These are phyloP conservation scores for Carettochelys insculpta DNA, from an alignment of 2,113 vertebrate genomes.

Conservation along the genomic window DNA sequence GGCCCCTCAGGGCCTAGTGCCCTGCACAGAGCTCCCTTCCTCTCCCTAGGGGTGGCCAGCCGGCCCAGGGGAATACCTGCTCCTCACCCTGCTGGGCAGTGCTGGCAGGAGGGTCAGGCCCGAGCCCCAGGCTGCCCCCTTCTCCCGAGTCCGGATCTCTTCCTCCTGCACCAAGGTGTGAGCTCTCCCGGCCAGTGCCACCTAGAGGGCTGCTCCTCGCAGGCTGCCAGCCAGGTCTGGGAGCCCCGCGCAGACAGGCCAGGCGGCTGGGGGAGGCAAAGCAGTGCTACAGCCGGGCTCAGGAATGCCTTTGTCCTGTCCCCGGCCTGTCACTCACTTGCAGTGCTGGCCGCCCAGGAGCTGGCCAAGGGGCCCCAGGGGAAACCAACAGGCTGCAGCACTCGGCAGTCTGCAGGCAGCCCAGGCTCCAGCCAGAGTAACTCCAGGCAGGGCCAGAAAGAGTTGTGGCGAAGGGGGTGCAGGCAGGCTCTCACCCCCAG, in stretches of 20 bases:
- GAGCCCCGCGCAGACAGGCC: background rate
- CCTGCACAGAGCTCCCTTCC: no score
- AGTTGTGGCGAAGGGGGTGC: background rate
- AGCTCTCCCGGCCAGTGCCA: background rate
- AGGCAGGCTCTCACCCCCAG: background rate
- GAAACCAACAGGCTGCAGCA: background rate
- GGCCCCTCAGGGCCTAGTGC: background rate
- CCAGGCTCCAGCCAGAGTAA: conserved; percentile 5
- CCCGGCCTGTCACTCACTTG: background rate
- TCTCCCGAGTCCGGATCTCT: no score
- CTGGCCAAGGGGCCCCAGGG: conserved; percentile 16
- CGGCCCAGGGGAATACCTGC: background rate
- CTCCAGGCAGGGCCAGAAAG: background rate
- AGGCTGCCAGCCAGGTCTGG: background rate
- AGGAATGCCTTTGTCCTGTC: background rate
- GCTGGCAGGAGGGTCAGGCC: background rate
- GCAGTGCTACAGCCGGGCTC: background rate
- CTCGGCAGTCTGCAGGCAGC: conserved; percentile 45
- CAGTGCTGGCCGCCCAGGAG: background rate
- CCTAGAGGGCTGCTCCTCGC: background rate
- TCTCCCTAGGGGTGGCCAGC: no score
- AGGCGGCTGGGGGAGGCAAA: background rate
- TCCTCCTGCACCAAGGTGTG: background rate
- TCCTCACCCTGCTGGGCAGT: background rate
- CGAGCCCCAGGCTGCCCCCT: background rate